Base-by-base conservation (phyloP, 2,888 invertebrate species). In the Embidobia sp. region DNA sequence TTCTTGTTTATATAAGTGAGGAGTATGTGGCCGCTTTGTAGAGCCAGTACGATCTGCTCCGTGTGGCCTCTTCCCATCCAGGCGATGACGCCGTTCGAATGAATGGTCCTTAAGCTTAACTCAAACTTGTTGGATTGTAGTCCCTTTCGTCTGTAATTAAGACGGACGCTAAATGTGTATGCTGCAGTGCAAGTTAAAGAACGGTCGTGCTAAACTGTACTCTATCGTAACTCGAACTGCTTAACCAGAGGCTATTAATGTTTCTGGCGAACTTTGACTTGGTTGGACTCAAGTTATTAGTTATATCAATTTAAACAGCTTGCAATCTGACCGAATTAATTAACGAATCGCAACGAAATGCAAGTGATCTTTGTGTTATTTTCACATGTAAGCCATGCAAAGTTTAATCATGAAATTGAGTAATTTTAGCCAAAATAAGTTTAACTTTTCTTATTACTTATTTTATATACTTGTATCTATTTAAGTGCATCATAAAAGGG, bases 81-180 rank as follows among this genome's bases (percentile, higher is more conserved):
- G 1, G 88, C 89, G 46, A 89, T 87, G 55, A 89, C 81, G 16
- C 89, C 89, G 31, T 87, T 87, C 15, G 87, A 77, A 80, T 88
- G 85, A 26, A 83, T 85, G 7, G 89, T 89, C 51, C 88, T 85
- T 75, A 89, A 72, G 69, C 85, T 84, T 44, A 89, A 79, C 67
- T 89, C 89, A 72, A 89, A 89, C 80, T 88, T 89, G 78, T 89
- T 89, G 57, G 89, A 88, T 44, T 88, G 88, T 48, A 89, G 88
- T 67, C 86, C 88, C 66, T 86, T 84, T 40, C 88, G 85, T 74
- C 89, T 89, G 79, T 55, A 80, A 81, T 80, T 51, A 75, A 69
- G 61, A 73, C 74, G 57, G 16, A 13, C 29, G 42, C 53, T 51
- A 15, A 55, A 63, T 55, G 22, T 37, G 15, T 61, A 53, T 11